Percentiles rank a stretch among this genome's conserved stretches.
Conservation (phyloP, 1,140 invertebrate species). For the Aphaenogaster rudis region DNA sequence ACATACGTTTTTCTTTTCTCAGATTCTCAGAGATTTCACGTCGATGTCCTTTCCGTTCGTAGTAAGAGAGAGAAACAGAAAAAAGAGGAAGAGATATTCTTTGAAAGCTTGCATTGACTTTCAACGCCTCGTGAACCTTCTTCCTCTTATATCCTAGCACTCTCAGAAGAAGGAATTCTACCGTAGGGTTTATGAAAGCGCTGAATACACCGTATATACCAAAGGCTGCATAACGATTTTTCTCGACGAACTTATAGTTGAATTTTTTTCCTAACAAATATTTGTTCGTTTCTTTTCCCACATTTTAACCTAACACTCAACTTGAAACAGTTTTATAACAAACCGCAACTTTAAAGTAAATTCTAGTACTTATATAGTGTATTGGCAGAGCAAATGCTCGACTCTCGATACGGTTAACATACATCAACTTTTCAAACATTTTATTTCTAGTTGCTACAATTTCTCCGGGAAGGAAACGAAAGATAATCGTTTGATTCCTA, state of each 20-base stretch:
- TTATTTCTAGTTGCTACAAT: neutral
- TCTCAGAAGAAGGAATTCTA: conserved; percentile 21
- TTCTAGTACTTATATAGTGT: neutral
- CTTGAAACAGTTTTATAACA: neutral
- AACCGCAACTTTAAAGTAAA: neutral
- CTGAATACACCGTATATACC: conserved; percentile 19
- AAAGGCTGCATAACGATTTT: conserved; percentile 16
- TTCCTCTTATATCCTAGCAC: conserved; percentile 40
- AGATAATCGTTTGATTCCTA: conserved; percentile 25
- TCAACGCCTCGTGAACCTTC: conserved; percentile 54
- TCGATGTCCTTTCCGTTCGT: conserved; percentile 22
- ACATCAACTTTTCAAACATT: neutral
- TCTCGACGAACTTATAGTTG: neutral
- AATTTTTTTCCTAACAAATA: conserved; percentile 12
- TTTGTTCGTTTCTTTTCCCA: neutral
- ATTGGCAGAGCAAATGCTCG: neutral
- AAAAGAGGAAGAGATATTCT: conserved; percentile 42
- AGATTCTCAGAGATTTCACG: conserved; percentile 15
- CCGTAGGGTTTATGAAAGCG: conserved; percentile 48
- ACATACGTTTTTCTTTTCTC: conserved; percentile 28
- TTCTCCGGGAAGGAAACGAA: neutral
- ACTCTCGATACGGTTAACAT: neutral
- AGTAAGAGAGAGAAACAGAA: neutral
- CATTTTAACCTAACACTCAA: neutral
- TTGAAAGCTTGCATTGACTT: conserved; percentile 69